Evolutionary conservation across 92 coral and sea anemone species (phyloP), one percentile per base, ranked within the genome.

Genomic region (Blastomussa wellsi): DNA sequence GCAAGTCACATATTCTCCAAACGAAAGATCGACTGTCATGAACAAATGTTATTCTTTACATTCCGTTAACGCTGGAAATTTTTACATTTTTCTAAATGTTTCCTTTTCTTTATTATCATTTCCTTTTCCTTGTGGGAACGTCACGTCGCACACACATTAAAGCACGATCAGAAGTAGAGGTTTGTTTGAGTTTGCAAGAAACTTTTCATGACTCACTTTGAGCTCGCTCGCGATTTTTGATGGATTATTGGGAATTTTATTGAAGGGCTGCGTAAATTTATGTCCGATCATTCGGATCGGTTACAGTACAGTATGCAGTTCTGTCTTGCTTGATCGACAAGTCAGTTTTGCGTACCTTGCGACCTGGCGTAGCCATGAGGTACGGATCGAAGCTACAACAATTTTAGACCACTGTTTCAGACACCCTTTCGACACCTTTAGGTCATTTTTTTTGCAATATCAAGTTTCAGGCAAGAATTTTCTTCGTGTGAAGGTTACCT

Each of bases 81-180:
- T 36, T 44, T 16, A 44, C 31, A 11, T 38, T 16, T 17, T 15
- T 64, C 31, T 71, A 44, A 26, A 48, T 35, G 67, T 35, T 49
- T 71, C 26, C 70, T 24, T 35, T 70, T n/a, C 15, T 15, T 51
- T 26, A 16, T 31, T 71, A 9, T 36, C 11, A 22, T 71, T 71
- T 72, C 69, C 78, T 82, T 82, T 49, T 82, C 52, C 68, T 53
- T 22, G 77, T 35, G 22, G 35, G 28, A 72, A 52, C 41, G 78
- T 82, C 86, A 82, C 69, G 78, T 82, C 52, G 49, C 67, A 48
- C 49, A 67, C 77, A 71, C 36, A 71, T 35, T 31, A 66, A 14
- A 37, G 78, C 51, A 52, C 55, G 42, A 32, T 53, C 51, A 22
- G 24, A 81, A 24, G 14, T 62, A 24, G 65, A 14, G 55, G 41